These are phyloP conservation scores for Sardinella longiceps DNA, from an alignment of 2,797 vertebrate genomes.

Conservation along the genomic window DNA sequence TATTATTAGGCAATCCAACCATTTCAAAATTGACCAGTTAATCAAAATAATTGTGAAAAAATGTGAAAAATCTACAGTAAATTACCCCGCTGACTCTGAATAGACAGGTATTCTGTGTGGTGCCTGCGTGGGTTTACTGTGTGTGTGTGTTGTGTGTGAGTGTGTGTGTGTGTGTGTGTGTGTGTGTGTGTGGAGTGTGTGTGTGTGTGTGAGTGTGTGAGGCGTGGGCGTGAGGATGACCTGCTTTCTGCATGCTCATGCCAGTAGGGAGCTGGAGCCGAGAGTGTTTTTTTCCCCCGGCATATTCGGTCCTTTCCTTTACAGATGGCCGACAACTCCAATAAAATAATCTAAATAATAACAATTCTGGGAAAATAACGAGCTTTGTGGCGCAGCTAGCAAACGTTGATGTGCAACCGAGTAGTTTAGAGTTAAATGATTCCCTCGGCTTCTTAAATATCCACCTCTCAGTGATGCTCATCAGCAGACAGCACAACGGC, in stretches of 20 bases:
- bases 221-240: slow-evolving; percentile 32
- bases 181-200: neutral
- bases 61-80: neutral
- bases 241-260: slow-evolving; percentile 38
- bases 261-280: neutral
- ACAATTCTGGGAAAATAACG: neutral
- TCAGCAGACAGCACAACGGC: no score
- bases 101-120: neutral
- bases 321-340: no score
- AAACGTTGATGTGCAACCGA: neutral
- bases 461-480: no score
- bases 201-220: slow-evolving; percentile 1
- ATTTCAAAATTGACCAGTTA: no score
- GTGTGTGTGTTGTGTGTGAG: neutral
- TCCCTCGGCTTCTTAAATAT: neutral
- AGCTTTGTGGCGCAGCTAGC: neutral
- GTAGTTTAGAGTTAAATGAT: neutral
- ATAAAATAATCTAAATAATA: neutral
- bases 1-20: no score
- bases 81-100: neutral
- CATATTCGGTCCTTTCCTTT: neutral
- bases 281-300: neutral
- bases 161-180: neutral
- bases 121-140: neutral
- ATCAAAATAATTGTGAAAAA: no score